phyloP scores from a whole-genome alignment of 2,113 vertebrate species.

The Cryptomyrus ogoouensis region DNA sequence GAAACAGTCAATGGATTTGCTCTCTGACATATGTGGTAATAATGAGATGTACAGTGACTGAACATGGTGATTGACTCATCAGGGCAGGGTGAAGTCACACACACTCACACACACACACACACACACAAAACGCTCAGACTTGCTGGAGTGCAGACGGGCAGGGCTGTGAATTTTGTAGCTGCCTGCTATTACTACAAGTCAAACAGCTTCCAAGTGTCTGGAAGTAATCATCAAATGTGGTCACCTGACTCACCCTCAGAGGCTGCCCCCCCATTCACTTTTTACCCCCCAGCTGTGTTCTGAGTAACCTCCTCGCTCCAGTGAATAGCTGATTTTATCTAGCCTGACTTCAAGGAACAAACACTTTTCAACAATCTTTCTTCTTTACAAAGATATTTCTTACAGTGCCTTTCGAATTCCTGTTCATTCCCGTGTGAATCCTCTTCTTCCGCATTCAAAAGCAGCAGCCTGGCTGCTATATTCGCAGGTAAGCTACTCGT shows the following conservation, averaged over 20 bases:
- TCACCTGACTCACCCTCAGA: neutral
- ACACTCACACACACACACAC: neutral
- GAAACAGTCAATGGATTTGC: neutral
- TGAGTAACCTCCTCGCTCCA: neutral
- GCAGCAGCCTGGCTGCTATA: neutral
- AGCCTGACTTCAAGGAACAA: neutral
- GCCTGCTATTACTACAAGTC: neutral
- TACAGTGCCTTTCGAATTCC: neutral
- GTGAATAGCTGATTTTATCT: neutral
- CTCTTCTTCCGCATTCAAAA: neutral
- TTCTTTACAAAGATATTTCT: neutral
- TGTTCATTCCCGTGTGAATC: neutral
- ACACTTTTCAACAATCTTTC: neutral
- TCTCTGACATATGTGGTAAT: neutral
- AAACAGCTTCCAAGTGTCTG: neutral
- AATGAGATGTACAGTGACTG: neutral
- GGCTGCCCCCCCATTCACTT: neutral
- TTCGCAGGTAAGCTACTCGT: neutral
- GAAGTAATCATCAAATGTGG: neutral
- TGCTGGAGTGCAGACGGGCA: neutral
- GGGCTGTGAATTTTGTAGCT: neutral
- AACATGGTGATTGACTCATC: neutral
- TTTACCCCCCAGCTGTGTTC: neutral
- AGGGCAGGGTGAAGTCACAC: neutral
- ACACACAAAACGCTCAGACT: neutral